Base-by-base conservation (phyloP, 2,888 invertebrate species). In the Agrilus cyanescens region DNA sequence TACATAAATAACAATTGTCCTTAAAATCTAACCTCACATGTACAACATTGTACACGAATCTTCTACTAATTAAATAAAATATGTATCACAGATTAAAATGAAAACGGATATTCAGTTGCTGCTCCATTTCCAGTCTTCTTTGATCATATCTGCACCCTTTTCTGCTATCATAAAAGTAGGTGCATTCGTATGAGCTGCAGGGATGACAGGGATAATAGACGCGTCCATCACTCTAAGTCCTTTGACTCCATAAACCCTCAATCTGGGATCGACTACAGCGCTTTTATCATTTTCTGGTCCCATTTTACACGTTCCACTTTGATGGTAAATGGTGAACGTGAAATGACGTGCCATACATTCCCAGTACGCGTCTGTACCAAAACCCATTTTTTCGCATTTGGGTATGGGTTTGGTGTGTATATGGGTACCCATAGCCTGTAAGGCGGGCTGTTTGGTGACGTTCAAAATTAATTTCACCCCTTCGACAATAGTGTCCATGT, bases 161-260 rank as follows among this genome's bases (percentile, higher is more conserved):
- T 87, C 87, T 3, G 84, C 86, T 53, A 87, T 84, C 86, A 87
- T 85, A 48, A 76, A 83, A 1, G 74, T 73, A 0, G 86, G 82
- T 0, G 83, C 80, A 54, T 85, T 85, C 1, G 85, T 85, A 58
- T 86, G 85, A 15, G 80, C 81, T 1, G 84, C 78, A 1, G 80
- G 76, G 34, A 87, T 78, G 60, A 76, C 75, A 1, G 87, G 87
- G 75, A 87, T 87, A 33, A 87, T 73, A 49, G 84, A 84, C 0
- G 84, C 84, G 58, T 87, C 86, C 44, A 84, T 78, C 0, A 87
- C 84, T 49, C 87, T 68, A 32, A 87, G 64, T 4, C 75, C 73
- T 12, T 71, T 65, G 10, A 86, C 68, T 5, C 85, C 85, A 54
- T 81, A 75, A 1, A 82, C 78, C 50, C 68, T 67, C 41, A 82